Percentiles rank a stretch among this genome's conserved stretches.
phyloP scores from a whole-genome alignment of 1,140 invertebrate species.

The Heliconius eleuchia region DNA sequence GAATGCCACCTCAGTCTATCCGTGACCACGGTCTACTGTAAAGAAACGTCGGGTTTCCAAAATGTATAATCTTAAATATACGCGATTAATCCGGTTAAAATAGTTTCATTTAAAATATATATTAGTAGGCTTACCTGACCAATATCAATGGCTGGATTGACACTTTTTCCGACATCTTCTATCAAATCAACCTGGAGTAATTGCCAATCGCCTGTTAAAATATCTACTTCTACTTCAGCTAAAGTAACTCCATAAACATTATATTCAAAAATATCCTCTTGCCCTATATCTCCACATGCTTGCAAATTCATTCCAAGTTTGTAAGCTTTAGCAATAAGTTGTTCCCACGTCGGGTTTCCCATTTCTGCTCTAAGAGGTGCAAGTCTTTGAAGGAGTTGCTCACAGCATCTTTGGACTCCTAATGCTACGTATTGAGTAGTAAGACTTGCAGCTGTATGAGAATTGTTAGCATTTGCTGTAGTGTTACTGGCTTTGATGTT shows the following conservation, averaged over 20 bases:
- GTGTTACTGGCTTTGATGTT: slow-evolving; percentile 82
- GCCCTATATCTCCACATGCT: slow-evolving; percentile 42
- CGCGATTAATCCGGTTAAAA: too few relatives aligned
- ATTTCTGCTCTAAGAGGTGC: slow-evolving; percentile 83
- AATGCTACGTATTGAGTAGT: slow-evolving; percentile 39
- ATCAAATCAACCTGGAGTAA: slow-evolving; percentile 86
- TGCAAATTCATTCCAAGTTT: slow-evolving; percentile 82
- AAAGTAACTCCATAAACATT: slow-evolving; percentile 84
- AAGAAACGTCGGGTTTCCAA: too few relatives aligned
- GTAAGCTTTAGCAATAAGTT: slow-evolving; percentile 82
- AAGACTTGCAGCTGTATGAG: slow-evolving; percentile 81
- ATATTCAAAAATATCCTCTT: slow-evolving; percentile 63
- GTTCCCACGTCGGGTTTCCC: slow-evolving; percentile 83
- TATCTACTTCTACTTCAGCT: slow-evolving; percentile 87
- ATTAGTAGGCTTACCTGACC: slow-evolving; percentile 85
- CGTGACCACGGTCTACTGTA: too few relatives aligned
- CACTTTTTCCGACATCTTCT: slow-evolving; percentile 88
- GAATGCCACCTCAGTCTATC: too few relatives aligned
- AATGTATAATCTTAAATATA: too few relatives aligned
- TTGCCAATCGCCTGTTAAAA: slow-evolving; percentile 87
- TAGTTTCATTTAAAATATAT: not conserved
- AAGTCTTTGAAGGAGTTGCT: slow-evolving; percentile 81
- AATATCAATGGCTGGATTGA: slow-evolving; percentile 89
- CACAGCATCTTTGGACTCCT: slow-evolving; percentile 48
- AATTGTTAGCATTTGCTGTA: slow-evolving; percentile 78